Evolutionary conservation across 1,140 invertebrate species (phyloP).

Genomic region (Eciton burchellii): DNA sequence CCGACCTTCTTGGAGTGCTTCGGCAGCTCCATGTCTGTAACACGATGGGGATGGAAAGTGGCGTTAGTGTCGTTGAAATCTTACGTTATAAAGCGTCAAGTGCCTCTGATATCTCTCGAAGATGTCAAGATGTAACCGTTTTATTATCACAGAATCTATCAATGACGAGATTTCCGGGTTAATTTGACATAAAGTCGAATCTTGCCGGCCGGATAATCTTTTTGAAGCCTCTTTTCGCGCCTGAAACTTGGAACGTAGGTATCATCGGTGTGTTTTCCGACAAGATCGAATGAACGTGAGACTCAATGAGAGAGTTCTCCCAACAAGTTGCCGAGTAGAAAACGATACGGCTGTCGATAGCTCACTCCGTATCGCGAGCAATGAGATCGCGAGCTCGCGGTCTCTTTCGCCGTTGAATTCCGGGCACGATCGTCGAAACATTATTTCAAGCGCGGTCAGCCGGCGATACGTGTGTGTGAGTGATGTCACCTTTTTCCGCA

Average conservation of each 20-base stretch:
- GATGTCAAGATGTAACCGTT: too few relatives aligned
- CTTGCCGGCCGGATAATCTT: background rate
- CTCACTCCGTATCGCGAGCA: conserved; percentile 7
- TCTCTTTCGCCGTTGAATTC: conserved; percentile 36
- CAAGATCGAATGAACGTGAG: conserved; percentile 1
- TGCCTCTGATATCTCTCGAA: too few relatives aligned
- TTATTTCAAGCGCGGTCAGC: conserved; percentile 53
- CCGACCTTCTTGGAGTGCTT: conserved; percentile 76
- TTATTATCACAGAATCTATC: too few relatives aligned
- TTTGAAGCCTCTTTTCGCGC: background rate
- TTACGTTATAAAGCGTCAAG: too few relatives aligned
- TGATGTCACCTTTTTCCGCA: conserved; percentile 67
- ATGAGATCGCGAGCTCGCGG: conserved; percentile 28
- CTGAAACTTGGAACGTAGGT: background rate
- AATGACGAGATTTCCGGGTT: too few relatives aligned
- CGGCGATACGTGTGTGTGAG: conserved; percentile 19
- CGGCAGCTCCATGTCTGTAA: conserved; percentile 76
- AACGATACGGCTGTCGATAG: conserved; percentile 26
- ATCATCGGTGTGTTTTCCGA: background rate
- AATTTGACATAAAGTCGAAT: background rate
- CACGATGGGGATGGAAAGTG: background rate
- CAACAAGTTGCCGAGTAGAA: conserved; percentile 6
- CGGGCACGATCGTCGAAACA: conserved; percentile 50
- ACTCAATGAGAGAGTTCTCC: conserved; percentile 14
- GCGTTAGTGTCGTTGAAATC: background rate